phyloP scores from a whole-genome alignment of 1,140 invertebrate genomes.

The Phthorimaea operculella region DNA sequence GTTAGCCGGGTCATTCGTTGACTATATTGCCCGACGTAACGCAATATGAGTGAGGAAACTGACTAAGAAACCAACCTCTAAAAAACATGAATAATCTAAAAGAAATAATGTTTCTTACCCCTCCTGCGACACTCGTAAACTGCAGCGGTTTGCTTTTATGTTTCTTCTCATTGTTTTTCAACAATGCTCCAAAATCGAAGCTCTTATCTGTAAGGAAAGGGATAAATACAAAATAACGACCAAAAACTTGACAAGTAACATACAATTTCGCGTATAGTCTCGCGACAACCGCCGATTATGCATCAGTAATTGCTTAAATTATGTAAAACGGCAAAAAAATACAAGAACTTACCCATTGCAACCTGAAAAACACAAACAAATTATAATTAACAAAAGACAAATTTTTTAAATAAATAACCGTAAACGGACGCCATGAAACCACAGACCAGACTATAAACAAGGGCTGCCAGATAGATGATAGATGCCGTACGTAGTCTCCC shows the following conservation, averaged over 20 bases:
- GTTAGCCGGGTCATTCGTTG: too few species aligned
- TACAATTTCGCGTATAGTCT: too few species aligned
- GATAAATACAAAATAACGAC: not conserved
- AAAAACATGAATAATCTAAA: too few species aligned
- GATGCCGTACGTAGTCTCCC: too few species aligned
- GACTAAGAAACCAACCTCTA: too few species aligned
- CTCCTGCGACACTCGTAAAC: constrained; percentile 41
- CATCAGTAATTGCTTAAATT: too few species aligned
- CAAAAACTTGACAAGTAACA: not conserved
- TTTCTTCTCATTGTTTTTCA: constrained; percentile 43
- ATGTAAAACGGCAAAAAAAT: too few species aligned
- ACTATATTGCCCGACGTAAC: too few species aligned
- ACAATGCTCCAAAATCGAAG: constrained; percentile 39
- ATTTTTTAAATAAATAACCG: constrained; percentile 39
- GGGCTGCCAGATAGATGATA: too few species aligned
- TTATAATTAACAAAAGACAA: constrained; percentile 19
- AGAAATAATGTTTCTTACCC: constrained; percentile 27
- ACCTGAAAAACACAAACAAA: constrained; percentile 33
- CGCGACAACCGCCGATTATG: too few species aligned
- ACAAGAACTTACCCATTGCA: constrained; percentile 41
- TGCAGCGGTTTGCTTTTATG: constrained; percentile 45
- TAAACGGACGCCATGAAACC: constrained; percentile 4
- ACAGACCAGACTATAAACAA: not conserved
- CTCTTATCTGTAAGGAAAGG: constrained; percentile 35
- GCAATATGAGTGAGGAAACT: too few species aligned